Evolutionary conservation across 2,888 invertebrate genomes (phyloP).

Genomic region (Dendrolimus pini): DNA sequence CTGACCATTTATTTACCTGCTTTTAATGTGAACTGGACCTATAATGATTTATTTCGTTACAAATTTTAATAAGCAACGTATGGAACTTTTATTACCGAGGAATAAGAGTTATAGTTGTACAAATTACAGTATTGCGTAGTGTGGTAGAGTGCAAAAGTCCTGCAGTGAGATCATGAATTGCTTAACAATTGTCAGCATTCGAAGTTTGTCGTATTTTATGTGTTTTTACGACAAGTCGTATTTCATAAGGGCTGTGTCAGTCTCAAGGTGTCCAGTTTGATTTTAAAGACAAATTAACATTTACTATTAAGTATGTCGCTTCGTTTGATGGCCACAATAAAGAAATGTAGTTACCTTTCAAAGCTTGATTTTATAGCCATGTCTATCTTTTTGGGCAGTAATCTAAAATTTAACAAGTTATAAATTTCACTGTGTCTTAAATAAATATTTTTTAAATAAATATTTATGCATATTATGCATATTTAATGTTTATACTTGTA

Average conservation of each 20-base stretch:
- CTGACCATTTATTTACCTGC: slow-evolving; percentile 28
- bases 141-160: slow-evolving; percentile 28
- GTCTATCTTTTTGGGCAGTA: slow-evolving; percentile 1
- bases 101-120: slow-evolving; percentile 16
- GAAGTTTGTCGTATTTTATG: slow-evolving; percentile 48
- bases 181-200: slow-evolving; percentile 43
- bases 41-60: slow-evolving; percentile 29
- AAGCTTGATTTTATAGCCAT: slow-evolving; percentile 2
- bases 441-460: too few species aligned
- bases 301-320: slow-evolving; percentile 16
- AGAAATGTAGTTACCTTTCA: background rate
- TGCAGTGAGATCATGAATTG: slow-evolving; percentile 49
- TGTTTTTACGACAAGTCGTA: slow-evolving; percentile 57
- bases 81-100: background rate
- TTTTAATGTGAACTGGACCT: slow-evolving; percentile 26
- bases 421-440: too few species aligned
- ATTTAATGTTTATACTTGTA: too few species aligned
- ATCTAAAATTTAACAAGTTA: slow-evolving; percentile 1
- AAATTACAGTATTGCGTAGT: slow-evolving; percentile 2
- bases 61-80: slow-evolving; percentile 4
- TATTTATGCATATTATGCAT: too few species aligned
- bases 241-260: slow-evolving; percentile 39
- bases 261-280: slow-evolving; percentile 19
- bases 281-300: slow-evolving; percentile 26
- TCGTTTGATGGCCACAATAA: background rate